phyloP scores from a whole-genome alignment of 2,113 vertebrate genomes.

The Chaetodon trifascialis region DNA sequence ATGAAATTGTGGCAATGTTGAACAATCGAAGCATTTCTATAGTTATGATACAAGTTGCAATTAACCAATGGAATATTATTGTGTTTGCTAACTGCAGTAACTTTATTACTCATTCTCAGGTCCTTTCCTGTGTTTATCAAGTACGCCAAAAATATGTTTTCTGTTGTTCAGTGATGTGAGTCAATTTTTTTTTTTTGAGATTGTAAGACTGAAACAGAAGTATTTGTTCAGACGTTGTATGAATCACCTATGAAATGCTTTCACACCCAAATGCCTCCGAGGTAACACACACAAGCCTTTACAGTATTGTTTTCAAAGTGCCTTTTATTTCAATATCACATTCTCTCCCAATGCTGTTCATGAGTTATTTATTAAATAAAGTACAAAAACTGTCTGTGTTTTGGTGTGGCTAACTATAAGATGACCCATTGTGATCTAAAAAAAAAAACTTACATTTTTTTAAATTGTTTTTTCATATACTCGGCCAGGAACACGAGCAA shows the following conservation, averaged over 20 bases:
- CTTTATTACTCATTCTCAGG: slow-evolving; percentile 68
- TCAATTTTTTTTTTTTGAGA: background rate
- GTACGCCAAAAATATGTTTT: slow-evolving; percentile 58
- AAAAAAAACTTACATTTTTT: too few species aligned
- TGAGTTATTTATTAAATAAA: slow-evolving; percentile 97
- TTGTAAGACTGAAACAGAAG: slow-evolving; percentile 18
- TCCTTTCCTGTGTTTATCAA: slow-evolving; percentile 64
- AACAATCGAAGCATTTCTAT: slow-evolving; percentile 63
- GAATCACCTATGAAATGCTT: slow-evolving; percentile 53
- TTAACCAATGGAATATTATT: slow-evolving; percentile 29
- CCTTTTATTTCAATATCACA: slow-evolving; percentile 92
- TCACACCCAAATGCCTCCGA: slow-evolving; percentile 57
- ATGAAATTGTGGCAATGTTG: slow-evolving; percentile 36
- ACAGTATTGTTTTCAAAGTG: slow-evolving; percentile 89
- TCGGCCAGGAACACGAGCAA: background rate
- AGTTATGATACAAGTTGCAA: slow-evolving; percentile 22
- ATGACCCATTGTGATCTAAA: background rate
- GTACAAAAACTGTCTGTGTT: slow-evolving; percentile 67
- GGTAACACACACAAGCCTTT: slow-evolving; percentile 49
- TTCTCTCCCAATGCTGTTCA: slow-evolving; percentile 89
- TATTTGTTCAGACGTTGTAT: slow-evolving; percentile 20
- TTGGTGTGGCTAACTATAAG: background rate
- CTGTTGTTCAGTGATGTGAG: slow-evolving; percentile 27
- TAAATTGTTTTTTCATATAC: background rate
- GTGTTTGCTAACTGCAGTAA: slow-evolving; percentile 50